phyloP scores from a whole-genome alignment of 2,797 vertebrate genomes.

The Rhynchonycteris naso region DNA sequence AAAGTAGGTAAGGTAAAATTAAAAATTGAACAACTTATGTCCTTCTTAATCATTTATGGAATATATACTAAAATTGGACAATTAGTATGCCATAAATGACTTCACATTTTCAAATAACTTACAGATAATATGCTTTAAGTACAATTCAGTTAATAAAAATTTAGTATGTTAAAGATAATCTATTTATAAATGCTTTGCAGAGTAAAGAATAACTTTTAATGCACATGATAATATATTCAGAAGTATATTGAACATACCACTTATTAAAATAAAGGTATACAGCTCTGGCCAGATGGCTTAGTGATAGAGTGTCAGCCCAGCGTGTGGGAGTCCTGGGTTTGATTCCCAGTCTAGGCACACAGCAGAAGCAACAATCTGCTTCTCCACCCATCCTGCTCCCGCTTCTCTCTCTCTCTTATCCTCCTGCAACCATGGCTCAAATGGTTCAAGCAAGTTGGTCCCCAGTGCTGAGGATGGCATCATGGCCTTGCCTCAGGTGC shows the following conservation, averaged over 20 bases:
- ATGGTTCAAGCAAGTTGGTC: too few species aligned
- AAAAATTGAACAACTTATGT: background rate
- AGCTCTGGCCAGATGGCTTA: too few species aligned
- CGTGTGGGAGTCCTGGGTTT: too few species aligned
- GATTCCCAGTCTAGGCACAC: too few species aligned
- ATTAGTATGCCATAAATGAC: background rate
- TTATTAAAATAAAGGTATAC: too few species aligned
- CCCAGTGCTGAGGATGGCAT: too few species aligned
- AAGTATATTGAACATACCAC: background rate
- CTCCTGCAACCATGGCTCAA: too few species aligned
- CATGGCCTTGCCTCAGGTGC: too few species aligned
- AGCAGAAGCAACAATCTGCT: too few species aligned
- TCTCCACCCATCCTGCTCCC: too few species aligned
- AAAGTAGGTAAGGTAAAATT: background rate
- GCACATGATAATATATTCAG: background rate
- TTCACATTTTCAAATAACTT: constrained; percentile 1
- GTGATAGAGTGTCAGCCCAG: too few species aligned
- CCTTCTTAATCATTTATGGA: background rate
- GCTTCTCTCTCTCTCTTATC: too few species aligned
- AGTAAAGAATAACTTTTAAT: background rate
- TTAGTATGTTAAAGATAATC: background rate
- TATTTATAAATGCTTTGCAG: background rate
- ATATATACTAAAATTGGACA: background rate
- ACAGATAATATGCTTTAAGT: background rate
- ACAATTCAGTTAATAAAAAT: background rate